Evolutionary conservation across 1,140 invertebrate genomes (phyloP), one percentile per base, ranked within the genome.

Genomic region (Drosophila paulistorum): DNA sequence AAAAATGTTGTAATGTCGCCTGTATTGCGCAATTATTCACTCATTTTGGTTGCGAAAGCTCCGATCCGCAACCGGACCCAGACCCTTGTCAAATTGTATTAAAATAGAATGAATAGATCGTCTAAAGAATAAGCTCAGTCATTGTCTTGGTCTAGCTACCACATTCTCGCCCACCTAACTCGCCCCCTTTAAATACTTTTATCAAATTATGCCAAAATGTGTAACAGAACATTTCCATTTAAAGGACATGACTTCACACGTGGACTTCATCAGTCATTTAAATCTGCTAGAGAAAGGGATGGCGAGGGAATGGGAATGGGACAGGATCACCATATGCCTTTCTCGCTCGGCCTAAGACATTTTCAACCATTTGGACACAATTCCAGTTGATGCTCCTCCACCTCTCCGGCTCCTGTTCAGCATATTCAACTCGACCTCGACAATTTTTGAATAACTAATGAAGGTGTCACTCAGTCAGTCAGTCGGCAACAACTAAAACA

Each of bases 361-460:
- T 65, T 71, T 65, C 66, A 86, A 67, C 76, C 77, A 58, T 77
- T 81, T 68, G 77, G 83, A 79, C 83, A 86, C 57, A 63, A 67
- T 58, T 86, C 79, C 82, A 86, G 84, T 86, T 82, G 82, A 51
- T 75, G 82, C 60, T 70, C 58, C 71, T 65, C 39, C 63, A 61
- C 0, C 17, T 17, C 41, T 10, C 71, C 42, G 33, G 42, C 62
- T 45, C 14, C 23, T 30, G 20, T n/a, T 51, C 13, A 10, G 11
- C 60, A 55, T 33, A 33, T 14, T 39, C 51, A 37, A 13, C 68
- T 70, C 55, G 41, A 68, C 57, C 82, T 81, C 72, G 55, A 86
- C 83, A 70, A 87, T 86, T 86, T 86, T 87, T 86, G 83, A 86
- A 86, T 86, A 86, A 87, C 83, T 86, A 86, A 86, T 86, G 83